Evolutionary conservation across 2,888 invertebrate species (phyloP).

Genomic region (Trissolcus brochymenae): DNA sequence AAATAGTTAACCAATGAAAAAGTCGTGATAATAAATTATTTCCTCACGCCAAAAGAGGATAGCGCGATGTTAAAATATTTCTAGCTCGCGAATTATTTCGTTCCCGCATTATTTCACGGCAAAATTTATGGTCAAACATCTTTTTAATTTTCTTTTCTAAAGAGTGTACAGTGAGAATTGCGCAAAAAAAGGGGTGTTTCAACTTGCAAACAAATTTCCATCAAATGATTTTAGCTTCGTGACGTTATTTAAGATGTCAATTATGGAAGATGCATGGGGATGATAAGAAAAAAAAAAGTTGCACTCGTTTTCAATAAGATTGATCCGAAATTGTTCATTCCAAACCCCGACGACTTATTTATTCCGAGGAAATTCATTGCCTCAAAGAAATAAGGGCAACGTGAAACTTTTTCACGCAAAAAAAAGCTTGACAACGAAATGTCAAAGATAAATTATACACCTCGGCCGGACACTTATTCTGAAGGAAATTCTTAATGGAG

Average conservation of each 20-base stretch:
- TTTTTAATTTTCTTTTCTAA: too few relatives aligned
- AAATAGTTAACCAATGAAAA: conserved; percentile 7
- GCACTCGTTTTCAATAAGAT: neutral
- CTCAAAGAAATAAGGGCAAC: conserved; percentile 16
- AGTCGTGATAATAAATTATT: neutral
- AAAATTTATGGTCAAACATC: too few relatives aligned
- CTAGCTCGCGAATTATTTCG: too few relatives aligned
- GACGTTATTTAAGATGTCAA: too few relatives aligned
- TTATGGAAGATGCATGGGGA: too few relatives aligned
- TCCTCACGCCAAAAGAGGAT: neutral
- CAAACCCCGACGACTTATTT: conserved; percentile 26
- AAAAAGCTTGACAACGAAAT: conserved; percentile 11
- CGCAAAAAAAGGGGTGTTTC: too few relatives aligned
- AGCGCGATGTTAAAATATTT: too few relatives aligned
- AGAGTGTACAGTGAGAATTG: too few relatives aligned
- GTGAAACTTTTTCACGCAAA: conserved; percentile 28
- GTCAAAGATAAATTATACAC: conserved; percentile 21
- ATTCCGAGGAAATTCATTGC: conserved; percentile 24
- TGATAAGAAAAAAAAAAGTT: too few relatives aligned
- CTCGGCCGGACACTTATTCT: neutral
- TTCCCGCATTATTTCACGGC: too few relatives aligned
- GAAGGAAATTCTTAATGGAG: neutral
- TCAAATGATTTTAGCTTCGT: too few relatives aligned
- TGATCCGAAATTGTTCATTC: conserved; percentile 10
- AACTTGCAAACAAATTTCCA: too few relatives aligned